phyloP scores from a whole-genome alignment of 2,113 vertebrate genomes.

The Zosterops hypoxanthus region DNA sequence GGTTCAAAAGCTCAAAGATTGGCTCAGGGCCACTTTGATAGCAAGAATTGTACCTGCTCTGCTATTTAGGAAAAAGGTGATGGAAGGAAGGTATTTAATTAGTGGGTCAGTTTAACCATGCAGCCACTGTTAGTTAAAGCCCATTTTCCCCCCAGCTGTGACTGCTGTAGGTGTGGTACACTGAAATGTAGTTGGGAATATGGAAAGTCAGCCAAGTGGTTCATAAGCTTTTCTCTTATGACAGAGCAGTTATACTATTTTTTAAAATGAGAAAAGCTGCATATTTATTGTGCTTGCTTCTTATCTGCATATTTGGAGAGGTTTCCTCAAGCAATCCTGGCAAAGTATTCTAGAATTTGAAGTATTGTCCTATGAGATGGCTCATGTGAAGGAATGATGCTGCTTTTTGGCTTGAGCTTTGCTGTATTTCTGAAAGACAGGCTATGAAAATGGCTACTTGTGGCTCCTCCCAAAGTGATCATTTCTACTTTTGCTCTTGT shows the following conservation, averaged over 20 bases:
- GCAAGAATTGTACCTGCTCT: neutral
- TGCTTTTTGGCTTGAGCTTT: neutral
- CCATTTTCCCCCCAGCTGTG: neutral
- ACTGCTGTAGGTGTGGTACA: neutral
- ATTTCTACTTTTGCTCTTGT: neutral
- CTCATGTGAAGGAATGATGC: neutral
- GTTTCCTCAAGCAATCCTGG: neutral
- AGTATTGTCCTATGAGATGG: neutral
- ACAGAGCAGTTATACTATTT: neutral
- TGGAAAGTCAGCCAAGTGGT: neutral
- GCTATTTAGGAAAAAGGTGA: neutral
- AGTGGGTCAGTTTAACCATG: neutral
- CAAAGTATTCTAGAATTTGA: neutral
- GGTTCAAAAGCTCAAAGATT: neutral
- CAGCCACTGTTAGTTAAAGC: neutral
- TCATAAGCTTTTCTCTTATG: neutral
- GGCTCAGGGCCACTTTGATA: neutral
- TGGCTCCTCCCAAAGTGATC: neutral
- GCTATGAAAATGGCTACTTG: neutral
- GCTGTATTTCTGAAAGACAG: neutral
- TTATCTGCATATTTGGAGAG: neutral
- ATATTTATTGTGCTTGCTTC: neutral
- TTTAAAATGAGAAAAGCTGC: neutral
- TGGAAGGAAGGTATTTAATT: neutral
- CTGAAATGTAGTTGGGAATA: neutral